Evolutionary conservation across 2,888 invertebrate genomes (phyloP).

Genomic region (Ormyrus thymus): DNA sequence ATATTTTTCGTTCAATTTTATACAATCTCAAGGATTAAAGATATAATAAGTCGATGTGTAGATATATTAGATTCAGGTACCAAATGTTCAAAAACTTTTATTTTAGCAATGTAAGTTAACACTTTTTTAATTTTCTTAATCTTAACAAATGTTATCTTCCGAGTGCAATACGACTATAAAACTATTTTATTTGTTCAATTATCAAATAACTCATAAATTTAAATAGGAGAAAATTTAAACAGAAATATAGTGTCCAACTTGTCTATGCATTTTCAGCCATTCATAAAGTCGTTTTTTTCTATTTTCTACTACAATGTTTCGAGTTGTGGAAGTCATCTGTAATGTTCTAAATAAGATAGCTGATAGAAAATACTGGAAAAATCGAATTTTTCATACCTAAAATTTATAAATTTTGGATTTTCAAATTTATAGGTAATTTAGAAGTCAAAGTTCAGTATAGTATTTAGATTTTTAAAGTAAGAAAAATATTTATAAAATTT

Average conservation of each 20-base stretch:
- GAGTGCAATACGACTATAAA: constrained; percentile 48
- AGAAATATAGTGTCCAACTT: background rate
- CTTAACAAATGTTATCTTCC: constrained; percentile 30
- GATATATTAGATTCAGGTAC: constrained; percentile 49
- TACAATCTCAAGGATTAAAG: constrained; percentile 38
- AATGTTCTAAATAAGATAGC: constrained; percentile 26
- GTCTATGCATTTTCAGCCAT: constrained; percentile 3
- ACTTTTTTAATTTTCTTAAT: constrained; percentile 23
- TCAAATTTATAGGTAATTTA: background rate
- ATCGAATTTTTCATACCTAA: background rate
- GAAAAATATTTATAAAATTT: background rate
- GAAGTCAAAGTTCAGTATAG: background rate
- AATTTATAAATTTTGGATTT: constrained; percentile 6
- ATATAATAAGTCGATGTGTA: constrained; percentile 39
- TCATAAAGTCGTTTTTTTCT: constrained; percentile 29
- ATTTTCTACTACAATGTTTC: constrained; percentile 10
- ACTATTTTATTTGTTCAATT: constrained; percentile 18
- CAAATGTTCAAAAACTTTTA: constrained; percentile 45
- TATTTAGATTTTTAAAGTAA: background rate
- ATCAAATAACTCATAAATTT: constrained; percentile 1
- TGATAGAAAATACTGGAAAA: constrained; percentile 24
- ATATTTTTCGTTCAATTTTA: constrained; percentile 54
- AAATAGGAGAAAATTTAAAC: background rate
- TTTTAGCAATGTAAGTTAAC: constrained; percentile 26
- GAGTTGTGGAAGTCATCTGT: constrained; percentile 47